Base-by-base conservation (phyloP, 2,113 vertebrate species). In the Vicugna pacos region DNA sequence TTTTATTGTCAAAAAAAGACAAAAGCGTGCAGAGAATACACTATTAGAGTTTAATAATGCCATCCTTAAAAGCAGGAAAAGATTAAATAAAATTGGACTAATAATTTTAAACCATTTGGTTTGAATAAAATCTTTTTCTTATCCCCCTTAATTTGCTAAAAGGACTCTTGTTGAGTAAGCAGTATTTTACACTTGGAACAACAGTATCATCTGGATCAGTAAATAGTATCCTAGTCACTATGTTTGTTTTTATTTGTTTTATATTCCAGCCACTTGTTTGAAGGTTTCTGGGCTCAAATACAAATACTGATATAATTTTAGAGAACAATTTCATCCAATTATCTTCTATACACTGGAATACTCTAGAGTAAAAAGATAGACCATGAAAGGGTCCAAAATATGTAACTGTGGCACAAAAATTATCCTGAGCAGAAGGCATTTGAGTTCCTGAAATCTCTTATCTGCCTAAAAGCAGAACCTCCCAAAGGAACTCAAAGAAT, bases 101-200 rank as follows among this genome's bases (percentile, higher is more conserved):
- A 48, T 80, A 69, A 80, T 83, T 84, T 70, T 87, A 94, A 93
- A 84, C 32, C 46, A 81, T 72, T 77, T 96, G 32, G 65, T 50
- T 94, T 91, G 77, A 81, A 92, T 58, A 48, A 88, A 90, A 56
- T 75, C 5, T 69, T 96, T 94, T 95, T 89, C 46, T 88, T 60
- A 77, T 52, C 9, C 2, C 6, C 35, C 46, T 95, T 73, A 83
- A 92, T 77, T 87, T 96, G 62, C 42, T 72, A 87, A 89, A 77
- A 32, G 52, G 62, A 86, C 87, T 90, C 30, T 42, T 90, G 75
- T 16, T 90, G 35, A 56, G 16, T 87, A 76, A 88, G 65, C 81
- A 88, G 5, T 60, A 75, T 88, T 91, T 89, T 86, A 91, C 3
- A 50, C 19, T 73, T 95, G n/a, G n/a, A 86, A 73, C 14, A 62